Evolutionary conservation across 2,888 invertebrate species (phyloP).

Genomic region (Pycnomerus fuliginosus): DNA sequence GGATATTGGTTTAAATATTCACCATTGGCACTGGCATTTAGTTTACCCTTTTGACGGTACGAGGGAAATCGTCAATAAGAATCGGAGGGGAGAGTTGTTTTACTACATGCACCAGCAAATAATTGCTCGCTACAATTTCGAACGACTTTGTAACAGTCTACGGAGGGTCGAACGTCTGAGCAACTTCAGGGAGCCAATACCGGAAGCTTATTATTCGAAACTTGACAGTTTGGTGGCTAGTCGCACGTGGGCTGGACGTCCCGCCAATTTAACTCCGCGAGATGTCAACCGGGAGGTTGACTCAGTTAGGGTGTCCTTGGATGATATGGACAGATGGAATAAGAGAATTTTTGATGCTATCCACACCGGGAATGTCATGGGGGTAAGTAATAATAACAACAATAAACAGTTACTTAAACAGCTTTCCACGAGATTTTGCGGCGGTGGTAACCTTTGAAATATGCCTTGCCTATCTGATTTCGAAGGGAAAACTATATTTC

Average conservation of each 20-base stretch:
- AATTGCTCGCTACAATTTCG: slow-evolving; percentile 68
- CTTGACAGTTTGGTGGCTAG: slow-evolving; percentile 76
- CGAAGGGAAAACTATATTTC: too few relatives aligned
- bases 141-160: slow-evolving; percentile 72
- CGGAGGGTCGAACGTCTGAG: slow-evolving; percentile 62
- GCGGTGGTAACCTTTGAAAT: too few relatives aligned
- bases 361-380: too few relatives aligned
- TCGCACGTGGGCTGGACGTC: slow-evolving; percentile 73
- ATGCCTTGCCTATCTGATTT: too few relatives aligned
- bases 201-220: slow-evolving; percentile 82
- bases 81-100: slow-evolving; percentile 74
- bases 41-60: slow-evolving; percentile 74
- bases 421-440: too few relatives aligned
- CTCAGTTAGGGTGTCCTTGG: slow-evolving; percentile 65
- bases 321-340: slow-evolving; percentile 74
- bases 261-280: slow-evolving; percentile 56
- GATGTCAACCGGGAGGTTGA: slow-evolving; percentile 70
- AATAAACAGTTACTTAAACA: too few relatives aligned
- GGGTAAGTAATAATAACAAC: too few relatives aligned
- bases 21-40: slow-evolving; percentile 89
- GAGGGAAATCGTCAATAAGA: slow-evolving; percentile 64
- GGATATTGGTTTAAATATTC: slow-evolving; percentile 79
- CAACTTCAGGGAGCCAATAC: slow-evolving; percentile 68
- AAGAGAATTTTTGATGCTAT: slow-evolving; percentile 72
- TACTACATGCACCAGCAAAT: slow-evolving; percentile 75